Percentiles rank a stretch among this genome's conserved stretches.
Conservation (phyloP, 2,113 vertebrate species). For the Colinus virginianus region DNA sequence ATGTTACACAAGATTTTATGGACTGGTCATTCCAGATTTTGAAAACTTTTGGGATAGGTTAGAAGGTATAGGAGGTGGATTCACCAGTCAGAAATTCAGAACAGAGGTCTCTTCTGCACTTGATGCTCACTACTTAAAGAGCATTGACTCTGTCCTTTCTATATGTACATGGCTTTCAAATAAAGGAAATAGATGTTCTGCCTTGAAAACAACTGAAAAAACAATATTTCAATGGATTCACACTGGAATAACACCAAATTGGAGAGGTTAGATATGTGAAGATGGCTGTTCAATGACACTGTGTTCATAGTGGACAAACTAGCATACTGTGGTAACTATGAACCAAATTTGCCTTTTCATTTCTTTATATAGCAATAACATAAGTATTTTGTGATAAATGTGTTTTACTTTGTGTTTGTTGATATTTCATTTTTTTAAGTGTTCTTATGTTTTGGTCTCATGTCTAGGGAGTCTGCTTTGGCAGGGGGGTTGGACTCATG, state of each 20-base stretch:
- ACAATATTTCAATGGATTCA: background rate
- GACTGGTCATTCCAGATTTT: background rate
- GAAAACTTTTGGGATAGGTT: background rate
- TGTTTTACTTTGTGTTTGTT: background rate
- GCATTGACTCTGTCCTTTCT: background rate
- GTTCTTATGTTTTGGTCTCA: background rate
- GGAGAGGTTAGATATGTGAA: background rate
- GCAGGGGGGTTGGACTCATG: too few species aligned
- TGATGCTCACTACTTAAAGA: background rate
- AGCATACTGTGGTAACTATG: rapidly evolving
- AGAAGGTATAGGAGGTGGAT: background rate
- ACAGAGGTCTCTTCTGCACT: background rate
- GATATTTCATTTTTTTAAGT: background rate
- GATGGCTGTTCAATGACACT: background rate
- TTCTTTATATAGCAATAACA: background rate
- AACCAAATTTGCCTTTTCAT: background rate
- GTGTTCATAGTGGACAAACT: background rate
- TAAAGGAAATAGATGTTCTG: background rate
- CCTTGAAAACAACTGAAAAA: background rate
- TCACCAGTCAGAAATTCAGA: background rate
- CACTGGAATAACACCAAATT: background rate
- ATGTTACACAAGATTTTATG: background rate
- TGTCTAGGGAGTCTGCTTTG: too few species aligned
- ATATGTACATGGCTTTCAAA: background rate
- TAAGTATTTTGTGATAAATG: background rate